These are phyloP conservation scores for Galeruca laticollis DNA, from an alignment of 2,888 invertebrate species.

Conservation along the genomic window DNA sequence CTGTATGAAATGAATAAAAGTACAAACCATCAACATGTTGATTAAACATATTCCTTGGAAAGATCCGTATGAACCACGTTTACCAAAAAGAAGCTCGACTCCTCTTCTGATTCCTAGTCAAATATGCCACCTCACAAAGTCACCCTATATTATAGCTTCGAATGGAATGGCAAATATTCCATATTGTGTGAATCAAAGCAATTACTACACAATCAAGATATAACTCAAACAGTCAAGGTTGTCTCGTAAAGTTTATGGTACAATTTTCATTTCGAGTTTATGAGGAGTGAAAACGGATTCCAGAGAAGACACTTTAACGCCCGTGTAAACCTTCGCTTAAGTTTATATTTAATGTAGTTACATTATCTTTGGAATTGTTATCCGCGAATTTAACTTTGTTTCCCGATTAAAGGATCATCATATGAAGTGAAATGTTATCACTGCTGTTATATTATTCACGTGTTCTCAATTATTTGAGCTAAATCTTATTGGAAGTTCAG, in stretches of 20 bases:
- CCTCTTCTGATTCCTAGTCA: no score
- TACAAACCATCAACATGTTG: no score
- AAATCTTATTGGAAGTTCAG: no score
- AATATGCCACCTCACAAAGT: no score
- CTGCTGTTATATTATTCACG: no score
- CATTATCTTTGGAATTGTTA: slow-evolving; percentile 32
- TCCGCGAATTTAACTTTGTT: slow-evolving; percentile 8
- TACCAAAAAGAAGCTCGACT: no score
- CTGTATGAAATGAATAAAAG: no score
- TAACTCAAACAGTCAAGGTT: slow-evolving; percentile 14
- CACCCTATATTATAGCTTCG: background rate
- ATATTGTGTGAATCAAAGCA: background rate
- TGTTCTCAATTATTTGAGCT: no score
- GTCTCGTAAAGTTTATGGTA: slow-evolving; percentile 36
- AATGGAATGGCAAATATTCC: background rate
- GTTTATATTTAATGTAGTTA: slow-evolving; percentile 33
- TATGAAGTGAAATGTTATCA: background rate
- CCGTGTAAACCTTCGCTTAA: slow-evolving; percentile 30
- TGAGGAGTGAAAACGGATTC: slow-evolving; percentile 39
- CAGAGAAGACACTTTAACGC: slow-evolving; percentile 30
- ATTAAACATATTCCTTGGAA: no score
- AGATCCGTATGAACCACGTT: no score
- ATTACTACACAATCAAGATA: slow-evolving; percentile 6
- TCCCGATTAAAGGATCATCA: slow-evolving; percentile 19
- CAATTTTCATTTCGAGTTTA: slow-evolving; percentile 40